A percentile compares a stretch with the other conserved stretches of the same genome.
These are phyloP conservation scores for human (Homo sapiens) DNA, from an alignment of 2,113 vertebrate species.

Conservation along the genomic window GRCh38 chr13:79775001-79775500, in stretches of 20 bases:
- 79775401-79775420: background rate
- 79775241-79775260: conserved; percentile 27
- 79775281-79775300: background rate
- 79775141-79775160: background rate
- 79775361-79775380: background rate
- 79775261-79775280: conserved; percentile 10
- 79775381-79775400: background rate
- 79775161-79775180: background rate
- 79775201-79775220: background rate
- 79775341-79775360: background rate
- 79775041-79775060: background rate
- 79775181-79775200: background rate
- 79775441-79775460: background rate
- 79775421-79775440: background rate
- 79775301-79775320: background rate
- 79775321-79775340: background rate
- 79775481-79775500: background rate
- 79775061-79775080: background rate
- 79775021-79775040: background rate
- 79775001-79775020: too few species aligned
- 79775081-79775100: background rate
- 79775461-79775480: background rate
- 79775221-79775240: background rate
- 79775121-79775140: background rate
- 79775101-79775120: background rate